Conservation (phyloP, 2,113 vertebrate genomes). For the Pachycephala philippinensis region DNA sequence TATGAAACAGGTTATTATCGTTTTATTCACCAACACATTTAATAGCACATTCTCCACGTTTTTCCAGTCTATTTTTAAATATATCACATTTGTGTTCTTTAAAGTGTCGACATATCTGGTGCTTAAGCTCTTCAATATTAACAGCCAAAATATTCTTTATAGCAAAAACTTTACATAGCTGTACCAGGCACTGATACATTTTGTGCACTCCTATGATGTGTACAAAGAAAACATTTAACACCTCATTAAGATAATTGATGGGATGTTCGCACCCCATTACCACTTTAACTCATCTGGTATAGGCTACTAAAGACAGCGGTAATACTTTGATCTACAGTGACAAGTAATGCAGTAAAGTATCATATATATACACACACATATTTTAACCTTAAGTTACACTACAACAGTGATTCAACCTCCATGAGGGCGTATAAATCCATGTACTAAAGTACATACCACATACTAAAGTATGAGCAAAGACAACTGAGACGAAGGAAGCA, state of each 20-base stretch:
- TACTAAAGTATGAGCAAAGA: background rate
- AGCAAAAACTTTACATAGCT: background rate
- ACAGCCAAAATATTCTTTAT: background rate
- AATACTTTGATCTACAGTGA: background rate
- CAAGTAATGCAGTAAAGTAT: background rate
- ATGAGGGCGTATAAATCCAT: background rate
- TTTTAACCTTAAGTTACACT: background rate
- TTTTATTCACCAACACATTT: background rate
- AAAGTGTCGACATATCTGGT: background rate
- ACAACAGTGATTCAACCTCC: background rate
- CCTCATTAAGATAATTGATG: slow-evolving; percentile 30
- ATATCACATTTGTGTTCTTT: background rate
- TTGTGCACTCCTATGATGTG: background rate
- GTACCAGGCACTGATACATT: background rate
- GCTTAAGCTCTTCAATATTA: background rate
- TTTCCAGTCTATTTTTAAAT: background rate
- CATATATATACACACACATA: background rate
- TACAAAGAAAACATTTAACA: slow-evolving; percentile 20
- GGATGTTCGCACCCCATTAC: slow-evolving; percentile 25
- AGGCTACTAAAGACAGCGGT: background rate
- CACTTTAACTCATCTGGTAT: background rate
- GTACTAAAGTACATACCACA: background rate
- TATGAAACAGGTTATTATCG: background rate
- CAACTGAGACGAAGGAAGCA: background rate
- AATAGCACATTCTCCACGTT: background rate